phyloP scores from a whole-genome alignment of 37 sponge, comb jelly and placozoan species.

The Eunapius fragilis region DNA sequence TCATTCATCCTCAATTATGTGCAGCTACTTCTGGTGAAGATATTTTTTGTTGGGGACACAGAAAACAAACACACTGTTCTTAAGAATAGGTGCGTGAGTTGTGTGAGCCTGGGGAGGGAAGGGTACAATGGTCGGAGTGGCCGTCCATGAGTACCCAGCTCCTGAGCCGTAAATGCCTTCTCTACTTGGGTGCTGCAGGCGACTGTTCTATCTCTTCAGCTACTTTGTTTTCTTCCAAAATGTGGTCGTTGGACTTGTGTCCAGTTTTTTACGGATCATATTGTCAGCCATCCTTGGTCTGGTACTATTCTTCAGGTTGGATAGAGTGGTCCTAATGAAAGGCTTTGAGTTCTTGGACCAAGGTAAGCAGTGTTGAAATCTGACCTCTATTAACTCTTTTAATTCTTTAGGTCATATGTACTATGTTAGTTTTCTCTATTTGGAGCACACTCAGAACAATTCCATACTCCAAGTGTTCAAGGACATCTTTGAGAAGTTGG shows the following conservation, averaged over 20 bases:
- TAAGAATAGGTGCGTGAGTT: background rate
- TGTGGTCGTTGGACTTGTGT: slow-evolving; percentile 24
- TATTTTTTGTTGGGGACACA: slow-evolving; percentile 10
- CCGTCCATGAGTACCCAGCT: no score
- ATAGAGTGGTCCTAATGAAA: slow-evolving; percentile 36
- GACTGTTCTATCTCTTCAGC: slow-evolving; percentile 30
- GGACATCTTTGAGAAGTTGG: background rate
- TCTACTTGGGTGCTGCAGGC: background rate
- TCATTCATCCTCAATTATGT: slow-evolving; percentile 1
- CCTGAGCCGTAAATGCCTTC: background rate
- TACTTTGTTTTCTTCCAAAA: slow-evolving; percentile 34
- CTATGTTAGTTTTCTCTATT: slow-evolving; percentile 8
- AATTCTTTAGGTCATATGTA: background rate
- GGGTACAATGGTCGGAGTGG: no score
- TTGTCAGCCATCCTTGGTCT: slow-evolving; percentile 24
- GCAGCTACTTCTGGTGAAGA: background rate
- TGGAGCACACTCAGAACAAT: slow-evolving; percentile 26
- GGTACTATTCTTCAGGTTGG: slow-evolving; percentile 34
- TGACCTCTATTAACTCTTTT: background rate
- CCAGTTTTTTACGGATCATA: slow-evolving; percentile 30
- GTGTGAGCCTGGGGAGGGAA: background rate
- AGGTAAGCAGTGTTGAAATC: slow-evolving; percentile 10
- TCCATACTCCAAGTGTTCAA: background rate
- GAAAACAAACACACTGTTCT: slow-evolving; percentile 8
- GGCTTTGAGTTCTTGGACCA: slow-evolving; percentile 41